phyloP scores from a whole-genome alignment of 2,113 vertebrate species.

The Otis tarda region DNA sequence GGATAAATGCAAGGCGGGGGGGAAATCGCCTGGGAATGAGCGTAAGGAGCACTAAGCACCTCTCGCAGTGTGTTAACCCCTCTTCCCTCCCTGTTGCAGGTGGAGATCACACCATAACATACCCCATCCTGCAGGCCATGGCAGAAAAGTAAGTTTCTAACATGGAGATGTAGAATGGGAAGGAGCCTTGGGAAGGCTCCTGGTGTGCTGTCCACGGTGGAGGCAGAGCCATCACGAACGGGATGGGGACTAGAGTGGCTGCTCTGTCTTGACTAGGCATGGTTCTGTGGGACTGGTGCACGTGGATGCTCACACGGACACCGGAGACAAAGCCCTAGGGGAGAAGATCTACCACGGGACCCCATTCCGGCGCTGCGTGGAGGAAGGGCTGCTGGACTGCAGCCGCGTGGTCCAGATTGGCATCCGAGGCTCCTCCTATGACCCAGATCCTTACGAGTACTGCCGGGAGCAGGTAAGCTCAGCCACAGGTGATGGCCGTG shows the following conservation, averaged over 20 bases:
- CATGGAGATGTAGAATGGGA: too few relatives aligned
- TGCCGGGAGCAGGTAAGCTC: slow-evolving; percentile 81
- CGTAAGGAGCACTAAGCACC: fast-evolving
- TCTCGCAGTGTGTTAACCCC: not conserved
- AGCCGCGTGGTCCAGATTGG: slow-evolving; percentile 89
- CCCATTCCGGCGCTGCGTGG: slow-evolving; percentile 88
- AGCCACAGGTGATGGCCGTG: fast-evolving
- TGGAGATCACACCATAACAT: slow-evolving; percentile 92
- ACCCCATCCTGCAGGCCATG: slow-evolving; percentile 91
- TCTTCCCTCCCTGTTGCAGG: slow-evolving; percentile 70
- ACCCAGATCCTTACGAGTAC: slow-evolving; percentile 81
- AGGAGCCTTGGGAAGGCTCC: not conserved
- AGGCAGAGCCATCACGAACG: fast-evolving
- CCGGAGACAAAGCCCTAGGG: slow-evolving; percentile 78
- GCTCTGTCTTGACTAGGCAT: slow-evolving; percentile 64
- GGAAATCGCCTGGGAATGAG: not conserved
- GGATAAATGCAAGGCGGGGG: not conserved
- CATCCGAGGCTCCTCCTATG: slow-evolving; percentile 83
- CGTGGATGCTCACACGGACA: slow-evolving; percentile 91
- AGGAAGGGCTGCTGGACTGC: slow-evolving; percentile 90
- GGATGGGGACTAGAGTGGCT: fast-evolving
- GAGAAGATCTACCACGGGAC: slow-evolving; percentile 88
- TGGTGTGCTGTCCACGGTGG: fast-evolving
- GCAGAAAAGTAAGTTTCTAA: slow-evolving; percentile 83
- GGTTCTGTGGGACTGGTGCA: slow-evolving; percentile 91